These are phyloP conservation scores for Danio kyathit DNA, from an alignment of 2,797 vertebrate genomes.

Conservation along the genomic window DNA sequence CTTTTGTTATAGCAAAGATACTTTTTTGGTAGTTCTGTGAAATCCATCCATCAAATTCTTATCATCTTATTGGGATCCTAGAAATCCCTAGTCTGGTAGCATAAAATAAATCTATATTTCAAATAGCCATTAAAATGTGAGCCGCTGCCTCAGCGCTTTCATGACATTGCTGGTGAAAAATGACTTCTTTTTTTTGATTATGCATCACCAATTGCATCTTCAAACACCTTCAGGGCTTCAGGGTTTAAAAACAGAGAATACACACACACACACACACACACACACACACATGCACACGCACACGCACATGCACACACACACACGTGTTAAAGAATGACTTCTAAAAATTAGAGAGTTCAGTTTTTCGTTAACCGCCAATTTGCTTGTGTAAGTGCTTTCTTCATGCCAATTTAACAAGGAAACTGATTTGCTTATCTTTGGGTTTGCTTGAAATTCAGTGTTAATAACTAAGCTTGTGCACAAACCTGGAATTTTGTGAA, in stretches of 20 bases:
- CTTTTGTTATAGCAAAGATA: neutral
- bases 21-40: neutral
- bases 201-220: conserved; percentile 29
- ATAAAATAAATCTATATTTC: conserved; percentile 29
- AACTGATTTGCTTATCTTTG: conserved; percentile 41
- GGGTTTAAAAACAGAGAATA: conserved; percentile 1
- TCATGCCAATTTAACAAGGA: conserved; percentile 8
- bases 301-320: too few relatives aligned
- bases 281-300: too few relatives aligned
- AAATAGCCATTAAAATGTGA: conserved; percentile 10
- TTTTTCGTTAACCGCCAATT: conserved; percentile 30
- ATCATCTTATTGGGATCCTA: conserved; percentile 8
- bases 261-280: too few relatives aligned
- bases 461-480: conserved; percentile 27
- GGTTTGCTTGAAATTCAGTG: conserved; percentile 12
- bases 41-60: neutral
- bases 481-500: conserved; percentile 7
- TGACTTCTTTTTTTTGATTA: conserved; percentile 11
- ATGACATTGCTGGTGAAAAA: conserved; percentile 19
- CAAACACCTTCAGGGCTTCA: conserved; percentile 24
- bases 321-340: neutral
- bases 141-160: neutral
- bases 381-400: conserved; percentile 38
- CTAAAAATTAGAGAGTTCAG: conserved; percentile 6
- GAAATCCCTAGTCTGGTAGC: neutral